Evolutionary conservation across 1,140 invertebrate species (phyloP).

Genomic region (Choristoneura fumiferana): DNA sequence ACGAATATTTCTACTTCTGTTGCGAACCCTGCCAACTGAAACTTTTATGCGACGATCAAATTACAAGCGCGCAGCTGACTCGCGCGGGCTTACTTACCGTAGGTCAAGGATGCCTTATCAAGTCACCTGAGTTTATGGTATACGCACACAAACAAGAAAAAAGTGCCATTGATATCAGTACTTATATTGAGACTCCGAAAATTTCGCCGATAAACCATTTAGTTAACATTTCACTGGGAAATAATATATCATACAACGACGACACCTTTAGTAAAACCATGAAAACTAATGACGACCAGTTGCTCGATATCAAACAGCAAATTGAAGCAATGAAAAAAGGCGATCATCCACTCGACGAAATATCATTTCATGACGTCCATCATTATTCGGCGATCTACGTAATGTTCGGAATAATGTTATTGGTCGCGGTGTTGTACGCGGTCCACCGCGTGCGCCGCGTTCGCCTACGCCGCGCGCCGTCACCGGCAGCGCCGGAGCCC

Average conservation of each 20-base stretch:
- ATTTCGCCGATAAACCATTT: too few species aligned
- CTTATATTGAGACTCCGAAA: too few species aligned
- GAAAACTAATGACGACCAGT: not conserved
- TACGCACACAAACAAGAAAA: too few species aligned
- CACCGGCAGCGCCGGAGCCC: not conserved
- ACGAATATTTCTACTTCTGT: not conserved
- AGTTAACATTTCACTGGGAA: too few species aligned
- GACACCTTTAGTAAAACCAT: not conserved
- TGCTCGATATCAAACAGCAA: not conserved
- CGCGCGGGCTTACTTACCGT: not conserved
- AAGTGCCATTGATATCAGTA: too few species aligned
- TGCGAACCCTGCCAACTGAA: not conserved
- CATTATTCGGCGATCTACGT: not conserved
- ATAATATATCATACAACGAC: too few species aligned
- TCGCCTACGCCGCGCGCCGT: not conserved
- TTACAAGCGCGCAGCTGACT: not conserved
- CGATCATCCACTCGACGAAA: not conserved
- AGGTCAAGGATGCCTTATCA: too few species aligned
- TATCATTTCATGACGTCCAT: not conserved
- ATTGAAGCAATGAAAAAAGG: not conserved
- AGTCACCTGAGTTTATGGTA: too few species aligned
- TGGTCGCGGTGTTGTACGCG: not conserved
- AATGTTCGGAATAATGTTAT: too few species aligned
- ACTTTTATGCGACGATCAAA: not conserved
- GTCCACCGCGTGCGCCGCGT: not conserved